Base-by-base conservation (phyloP, 2,888 invertebrate genomes). In the Sesia bembeciformis region DNA sequence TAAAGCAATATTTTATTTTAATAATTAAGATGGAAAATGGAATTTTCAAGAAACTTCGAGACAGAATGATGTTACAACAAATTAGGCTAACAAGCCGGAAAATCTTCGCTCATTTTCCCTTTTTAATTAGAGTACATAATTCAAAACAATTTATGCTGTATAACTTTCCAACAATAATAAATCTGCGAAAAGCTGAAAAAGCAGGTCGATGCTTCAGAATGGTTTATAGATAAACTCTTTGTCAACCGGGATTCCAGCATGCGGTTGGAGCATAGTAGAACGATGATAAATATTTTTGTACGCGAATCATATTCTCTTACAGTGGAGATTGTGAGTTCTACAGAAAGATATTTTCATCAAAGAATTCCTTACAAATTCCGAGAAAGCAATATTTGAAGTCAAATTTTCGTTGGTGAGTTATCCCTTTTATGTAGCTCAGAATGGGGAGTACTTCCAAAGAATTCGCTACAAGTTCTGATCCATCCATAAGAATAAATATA, bases 101-200 rank as follows among this genome's bases (percentile, higher is more conserved):
- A 71, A 70, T 62, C 58, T 50, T 46, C 59, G 56, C 59, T 58
- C 60, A 56, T 64, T 68, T 67, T 70, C 68, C 68, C 66, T 65
- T 70, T 74, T 70, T 72, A 77, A 75, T 73, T 70, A 74, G 53
- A 68, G 65, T 62, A 60, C 65, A 63, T 66, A 67, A 74, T 74
- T 74, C 65, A 71, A 66, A 60, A 65, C 62, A 58, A 64, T 23
- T 23, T 23, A 23, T 23, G 23, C 23, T 23, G 23, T 23, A 23
- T 23, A 23, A 23, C 23, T 23, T 23, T 23, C 23, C 23, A 23
- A 23, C 23, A 23, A 23, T 23, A 23, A 23, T 23, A 23, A 23
- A 23, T 23, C 23, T 23, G 23, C 23, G 23, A 23, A 23, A 23
- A 23, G 2, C 23, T 23, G 23, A 23, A 23, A 23, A 1, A 23